Percentiles rank a stretch among this genome's conserved stretches.
Conservation (phyloP, 2,888 invertebrate genomes). For the Cyclophora punctaria region DNA sequence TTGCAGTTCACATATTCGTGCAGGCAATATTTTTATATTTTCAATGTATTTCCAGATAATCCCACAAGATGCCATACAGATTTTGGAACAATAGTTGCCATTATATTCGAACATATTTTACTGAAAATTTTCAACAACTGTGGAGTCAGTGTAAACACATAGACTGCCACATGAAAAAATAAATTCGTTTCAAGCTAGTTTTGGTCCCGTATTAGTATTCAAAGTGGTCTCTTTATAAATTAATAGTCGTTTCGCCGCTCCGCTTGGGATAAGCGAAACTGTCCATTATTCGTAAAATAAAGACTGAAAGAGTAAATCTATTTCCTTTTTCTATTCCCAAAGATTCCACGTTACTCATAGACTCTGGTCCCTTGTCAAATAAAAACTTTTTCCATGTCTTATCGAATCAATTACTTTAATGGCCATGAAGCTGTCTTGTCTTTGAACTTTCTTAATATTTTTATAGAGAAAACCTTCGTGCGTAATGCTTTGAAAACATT, state of each 20-base stretch:
- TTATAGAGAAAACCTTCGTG: no score
- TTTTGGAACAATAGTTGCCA: background rate
- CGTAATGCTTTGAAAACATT: no score
- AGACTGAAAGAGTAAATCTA: constrained; percentile 38
- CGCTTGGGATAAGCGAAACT: constrained; percentile 21
- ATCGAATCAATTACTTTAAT: constrained; percentile 68
- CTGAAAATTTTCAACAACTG: no score
- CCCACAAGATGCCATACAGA: constrained; percentile 39
- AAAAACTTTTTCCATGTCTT: constrained; percentile 65
- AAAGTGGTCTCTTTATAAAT: constrained; percentile 1
- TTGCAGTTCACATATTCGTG: constrained; percentile 47
- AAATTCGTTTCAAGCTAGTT: background rate
- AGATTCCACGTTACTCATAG: constrained; percentile 54
- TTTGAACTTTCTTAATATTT: constrained; percentile 11
- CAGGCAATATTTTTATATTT: constrained; percentile 57
- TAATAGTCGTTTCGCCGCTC: constrained; percentile 9
- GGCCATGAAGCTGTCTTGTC: constrained; percentile 41
- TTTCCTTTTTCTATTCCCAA: constrained; percentile 54
- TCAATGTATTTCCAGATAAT: constrained; percentile 41
- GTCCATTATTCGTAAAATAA: constrained; percentile 44
- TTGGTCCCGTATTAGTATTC: background rate
- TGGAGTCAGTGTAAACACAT: no score
- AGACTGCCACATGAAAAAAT: no score
- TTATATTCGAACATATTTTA: no score
- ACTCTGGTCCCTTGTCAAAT: constrained; percentile 64